These are phyloP conservation scores for Dicaeum eximium DNA, from an alignment of 2,113 vertebrate genomes.

Conservation along the genomic window DNA sequence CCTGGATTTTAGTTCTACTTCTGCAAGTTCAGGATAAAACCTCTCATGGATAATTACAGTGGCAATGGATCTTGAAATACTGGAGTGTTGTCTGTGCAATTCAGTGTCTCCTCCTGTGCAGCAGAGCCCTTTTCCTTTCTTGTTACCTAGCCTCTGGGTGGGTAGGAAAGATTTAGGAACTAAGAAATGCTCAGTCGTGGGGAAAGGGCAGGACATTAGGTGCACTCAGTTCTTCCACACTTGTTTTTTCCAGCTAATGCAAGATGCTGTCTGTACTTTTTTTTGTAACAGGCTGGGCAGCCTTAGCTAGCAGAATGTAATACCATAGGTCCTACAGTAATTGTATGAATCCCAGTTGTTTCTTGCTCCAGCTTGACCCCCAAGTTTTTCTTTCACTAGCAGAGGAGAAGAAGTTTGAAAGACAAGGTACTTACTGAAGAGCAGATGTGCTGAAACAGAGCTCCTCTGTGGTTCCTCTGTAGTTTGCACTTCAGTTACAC, in stretches of 20 bases:
- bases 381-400: not conserved
- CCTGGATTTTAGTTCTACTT: slow-evolving; percentile 7
- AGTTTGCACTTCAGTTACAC: not conserved
- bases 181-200: not conserved
- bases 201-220: not conserved
- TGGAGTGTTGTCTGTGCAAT: not conserved
- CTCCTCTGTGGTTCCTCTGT: not conserved
- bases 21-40: not conserved
- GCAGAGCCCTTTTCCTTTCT: not conserved
- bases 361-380: not conserved
- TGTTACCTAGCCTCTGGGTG: not conserved
- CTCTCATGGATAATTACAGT: slow-evolving; percentile 5
- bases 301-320: not conserved
- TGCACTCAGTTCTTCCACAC: not conserved
- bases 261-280: not conserved
- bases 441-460: not conserved
- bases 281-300: not conserved
- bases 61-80: not conserved
- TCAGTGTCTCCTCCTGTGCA: not conserved
- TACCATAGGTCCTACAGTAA: not conserved
- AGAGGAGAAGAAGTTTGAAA: not conserved
- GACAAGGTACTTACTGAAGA: not conserved
- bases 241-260: not conserved
- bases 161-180: not conserved
- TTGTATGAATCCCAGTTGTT: not conserved